phyloP scores from a whole-genome alignment of 2,797 vertebrate species.

The Brachyrhaphis roseni region DNA sequence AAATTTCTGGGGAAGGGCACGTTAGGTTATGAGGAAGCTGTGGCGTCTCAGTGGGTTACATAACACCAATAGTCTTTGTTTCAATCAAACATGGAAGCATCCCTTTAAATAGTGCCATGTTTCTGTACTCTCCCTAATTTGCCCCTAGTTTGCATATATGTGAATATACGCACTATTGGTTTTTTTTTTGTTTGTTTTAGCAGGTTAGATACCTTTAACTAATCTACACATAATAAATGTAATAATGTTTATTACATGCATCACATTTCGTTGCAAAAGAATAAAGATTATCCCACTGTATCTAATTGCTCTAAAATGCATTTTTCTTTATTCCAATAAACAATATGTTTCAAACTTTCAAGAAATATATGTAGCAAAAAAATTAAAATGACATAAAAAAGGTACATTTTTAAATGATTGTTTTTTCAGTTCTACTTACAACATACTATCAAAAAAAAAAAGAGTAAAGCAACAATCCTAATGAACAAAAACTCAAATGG shows the following conservation, averaged over 20 bases:
- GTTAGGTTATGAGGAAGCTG: constrained; percentile 1
- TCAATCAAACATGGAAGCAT: not conserved
- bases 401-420: not conserved
- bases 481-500: constrained; percentile 12
- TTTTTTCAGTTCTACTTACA: not conserved
- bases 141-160: not conserved
- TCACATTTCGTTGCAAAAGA: not conserved
- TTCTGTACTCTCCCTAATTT: not conserved
- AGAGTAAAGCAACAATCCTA: not conserved
- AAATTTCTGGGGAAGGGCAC: not conserved
- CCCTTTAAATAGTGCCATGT: not conserved
- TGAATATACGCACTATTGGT: not conserved
- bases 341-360: not conserved
- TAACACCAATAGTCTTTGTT: not conserved
- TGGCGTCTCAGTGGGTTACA: not conserved
- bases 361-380: not conserved
- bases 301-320: not conserved
- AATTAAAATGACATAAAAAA: no score
- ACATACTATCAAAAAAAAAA: not conserved
- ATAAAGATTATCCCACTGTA: not conserved
- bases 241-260: not conserved
- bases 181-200: not conserved
- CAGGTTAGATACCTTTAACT: not conserved
- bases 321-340: not conserved
- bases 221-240: not conserved